A percentile compares a stretch with the other conserved stretches of the same genome.
Conservation (phyloP, 2,113 vertebrate genomes). For the Falcunculus frontatus region DNA sequence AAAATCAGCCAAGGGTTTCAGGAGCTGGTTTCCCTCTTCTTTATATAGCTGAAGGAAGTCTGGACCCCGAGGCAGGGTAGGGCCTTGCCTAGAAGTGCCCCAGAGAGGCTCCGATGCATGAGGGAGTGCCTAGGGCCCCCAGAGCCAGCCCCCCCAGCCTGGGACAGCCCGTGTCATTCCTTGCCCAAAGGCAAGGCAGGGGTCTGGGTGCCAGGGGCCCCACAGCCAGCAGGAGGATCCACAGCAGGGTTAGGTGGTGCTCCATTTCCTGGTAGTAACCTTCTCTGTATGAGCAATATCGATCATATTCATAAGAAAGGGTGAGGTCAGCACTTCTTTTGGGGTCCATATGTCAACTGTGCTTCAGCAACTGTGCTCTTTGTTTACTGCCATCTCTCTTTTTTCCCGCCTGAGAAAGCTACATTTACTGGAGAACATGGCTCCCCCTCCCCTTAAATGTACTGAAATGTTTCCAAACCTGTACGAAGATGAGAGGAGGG, state of each 20-base stretch:
- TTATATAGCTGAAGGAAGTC: background rate
- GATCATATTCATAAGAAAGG: background rate
- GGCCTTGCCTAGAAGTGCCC: background rate
- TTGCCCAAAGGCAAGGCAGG: background rate
- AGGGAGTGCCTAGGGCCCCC: accelerated
- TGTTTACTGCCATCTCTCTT: background rate
- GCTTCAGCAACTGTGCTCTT: background rate
- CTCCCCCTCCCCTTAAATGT: background rate
- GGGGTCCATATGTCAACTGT: background rate
- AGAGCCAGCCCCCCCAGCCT: background rate
- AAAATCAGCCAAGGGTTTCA: background rate
- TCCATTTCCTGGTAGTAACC: background rate
- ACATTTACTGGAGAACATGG: background rate
- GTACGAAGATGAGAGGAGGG: background rate
- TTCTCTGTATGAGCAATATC: background rate
- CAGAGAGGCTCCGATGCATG: background rate
- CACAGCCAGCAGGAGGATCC: accelerated
- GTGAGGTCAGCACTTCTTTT: background rate
- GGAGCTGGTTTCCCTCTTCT: background rate
- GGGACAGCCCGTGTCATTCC: accelerated
- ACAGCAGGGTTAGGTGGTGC: background rate
- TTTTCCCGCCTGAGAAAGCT: background rate
- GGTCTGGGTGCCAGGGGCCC: background rate
- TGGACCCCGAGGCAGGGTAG: background rate
- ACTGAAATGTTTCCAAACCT: slow-evolving; percentile 6